These are phyloP conservation scores for Plemyria rubiginata DNA, from an alignment of 2,888 invertebrate genomes.

Conservation along the genomic window DNA sequence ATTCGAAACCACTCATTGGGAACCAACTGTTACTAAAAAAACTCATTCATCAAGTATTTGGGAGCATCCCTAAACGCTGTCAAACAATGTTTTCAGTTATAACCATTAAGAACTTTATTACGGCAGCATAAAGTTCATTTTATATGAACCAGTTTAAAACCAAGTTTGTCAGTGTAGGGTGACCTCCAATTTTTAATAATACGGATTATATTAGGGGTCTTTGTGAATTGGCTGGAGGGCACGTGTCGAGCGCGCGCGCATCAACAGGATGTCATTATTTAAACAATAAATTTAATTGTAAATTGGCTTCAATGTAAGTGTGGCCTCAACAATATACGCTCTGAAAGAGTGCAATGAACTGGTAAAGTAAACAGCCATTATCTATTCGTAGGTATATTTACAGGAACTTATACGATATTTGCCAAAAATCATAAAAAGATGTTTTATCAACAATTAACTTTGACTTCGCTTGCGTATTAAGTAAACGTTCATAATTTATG, in stretches of 20 bases:
- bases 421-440: not conserved
- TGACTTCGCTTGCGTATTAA: no score
- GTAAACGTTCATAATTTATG: no score
- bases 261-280: conserved; percentile 67
- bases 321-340: conserved; percentile 29
- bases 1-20: conserved; percentile 45
- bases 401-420: not conserved
- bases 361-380: not conserved
- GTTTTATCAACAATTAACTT: no score
- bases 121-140: conserved; percentile 6
- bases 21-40: conserved; percentile 55
- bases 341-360: conserved; percentile 19
- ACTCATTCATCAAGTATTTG: conserved; percentile 50
- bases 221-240: conserved; percentile 42
- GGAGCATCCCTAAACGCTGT: conserved; percentile 29
- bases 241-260: conserved; percentile 61
- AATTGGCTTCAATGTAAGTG: conserved; percentile 49
- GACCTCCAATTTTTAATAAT: conserved; percentile 42
- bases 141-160: conserved; percentile 1
- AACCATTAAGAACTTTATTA: conserved; percentile 13
- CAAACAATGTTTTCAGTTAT: conserved; percentile 7
- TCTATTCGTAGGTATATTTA: not conserved
- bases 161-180: conserved; percentile 23
- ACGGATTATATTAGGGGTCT: conserved; percentile 37
- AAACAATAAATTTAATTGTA: conserved; percentile 76